Base-by-base conservation (phyloP, 1,140 invertebrate genomes). In the Sycophaga agraensis region DNA sequence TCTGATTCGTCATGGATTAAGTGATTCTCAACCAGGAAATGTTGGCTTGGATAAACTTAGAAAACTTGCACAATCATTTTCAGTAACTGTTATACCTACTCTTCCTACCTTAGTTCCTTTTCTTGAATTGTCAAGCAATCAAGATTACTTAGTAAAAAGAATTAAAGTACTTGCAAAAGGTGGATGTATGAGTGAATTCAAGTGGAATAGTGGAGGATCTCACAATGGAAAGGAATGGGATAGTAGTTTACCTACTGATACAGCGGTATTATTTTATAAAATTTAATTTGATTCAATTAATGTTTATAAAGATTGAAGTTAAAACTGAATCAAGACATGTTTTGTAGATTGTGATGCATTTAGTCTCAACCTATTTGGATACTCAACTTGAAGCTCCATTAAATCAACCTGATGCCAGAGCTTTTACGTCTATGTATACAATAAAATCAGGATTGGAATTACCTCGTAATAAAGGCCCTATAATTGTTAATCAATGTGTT, bases 331-430 rank as follows among this genome's bases (percentile, higher is more conserved):
- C n/a, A 40, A 6, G 28, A 31, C 21, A 42, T 64, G 50, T 61
- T 65, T 80, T 82, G 48, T 72, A 92, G 89, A 85, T 93, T 66
- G 80, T 93, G n/a, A 89, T 93, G 84, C 91, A 93, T 78, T 72
- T 92, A 40, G 84, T 93, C 40, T 89, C 89, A 48, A 87, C 88
- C 4, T 94, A 94, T 70, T 80, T 94, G 79, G 91, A 94, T 70
- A 88, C 88, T 3, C 86, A 91, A 73, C 74, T 94, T 6, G 87
- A 91, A 69, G 87, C 89, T 4, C 82, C 92, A 42, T 87, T 90
- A 0, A 89, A 88, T 78, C 79, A 82, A 68, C 89, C 90, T 7
- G 91, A 92, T 66, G 88, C 87, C 2, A 85, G 89, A 63, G 85
- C 91, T 4, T 94, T 94, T 73, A 84, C 87, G n/a, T 83, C 82